These are phyloP conservation scores for Euglossa dilemma DNA, from an alignment of 1,140 invertebrate species.

Conservation along the genomic window DNA sequence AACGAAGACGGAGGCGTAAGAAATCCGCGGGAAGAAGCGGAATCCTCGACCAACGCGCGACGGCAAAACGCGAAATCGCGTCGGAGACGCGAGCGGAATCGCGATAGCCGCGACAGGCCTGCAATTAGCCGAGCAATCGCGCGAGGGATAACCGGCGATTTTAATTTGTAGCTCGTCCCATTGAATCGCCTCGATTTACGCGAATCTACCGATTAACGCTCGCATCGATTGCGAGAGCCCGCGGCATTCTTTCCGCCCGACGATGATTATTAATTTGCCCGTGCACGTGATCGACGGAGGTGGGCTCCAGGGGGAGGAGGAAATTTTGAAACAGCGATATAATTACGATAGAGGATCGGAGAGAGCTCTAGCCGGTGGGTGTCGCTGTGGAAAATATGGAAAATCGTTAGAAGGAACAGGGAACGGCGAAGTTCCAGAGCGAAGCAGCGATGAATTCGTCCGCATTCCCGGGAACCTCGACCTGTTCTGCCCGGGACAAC, in stretches of 20 bases:
- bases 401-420: slow-evolving; percentile 68
- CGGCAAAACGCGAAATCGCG: background rate
- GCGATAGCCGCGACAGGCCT: slow-evolving; percentile 3
- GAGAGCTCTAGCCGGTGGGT: slow-evolving; percentile 10
- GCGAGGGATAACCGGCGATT: background rate
- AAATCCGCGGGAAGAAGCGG: no score
- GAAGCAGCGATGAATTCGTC: slow-evolving; percentile 57
- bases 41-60: no score
- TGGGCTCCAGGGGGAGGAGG: no score
- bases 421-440: slow-evolving; percentile 47
- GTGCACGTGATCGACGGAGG: background rate
- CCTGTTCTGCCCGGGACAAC: slow-evolving; percentile 34
- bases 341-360: slow-evolving; percentile 27
- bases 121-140: slow-evolving; percentile 13
- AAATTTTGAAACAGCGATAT: background rate
- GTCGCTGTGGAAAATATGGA: slow-evolving; percentile 62
- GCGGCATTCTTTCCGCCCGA: background rate
- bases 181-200: background rate
- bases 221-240: background rate
- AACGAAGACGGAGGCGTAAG: no score
- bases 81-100: background rate
- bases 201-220: background rate
- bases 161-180: slow-evolving; percentile 16
- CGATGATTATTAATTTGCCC: background rate
- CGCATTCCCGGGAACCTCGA: slow-evolving; percentile 17